Base-by-base conservation (phyloP, 2,888 invertebrate genomes). In the Erebia epiphron region DNA sequence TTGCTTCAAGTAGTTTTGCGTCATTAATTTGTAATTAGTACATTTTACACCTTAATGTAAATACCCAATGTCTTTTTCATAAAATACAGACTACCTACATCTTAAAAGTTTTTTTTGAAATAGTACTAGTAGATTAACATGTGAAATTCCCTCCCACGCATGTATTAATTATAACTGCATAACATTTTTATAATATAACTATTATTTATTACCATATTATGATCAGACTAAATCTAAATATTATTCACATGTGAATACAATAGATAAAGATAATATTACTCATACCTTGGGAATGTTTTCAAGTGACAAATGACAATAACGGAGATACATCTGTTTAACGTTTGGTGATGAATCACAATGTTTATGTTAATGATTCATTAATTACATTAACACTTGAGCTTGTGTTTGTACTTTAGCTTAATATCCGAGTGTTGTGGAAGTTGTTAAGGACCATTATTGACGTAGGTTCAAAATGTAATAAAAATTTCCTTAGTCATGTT, bases 321-420 rank as follows among this genome's bases (percentile, higher is more conserved):
- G 70, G 70, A 75, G 72, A 77, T 76, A 79, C 79, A 80, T 80
- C 77, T 79, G 76, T 79, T 60, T 14, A 61, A 67, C 52, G 78
- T 79, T 80, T 75, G 73, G 70, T 64, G 61, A 69, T 52, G 67
- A 67, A 41, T 67, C 73, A 79, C 78, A 78, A 73, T 78, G 75
- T 79, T 75, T 77, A 75, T 76, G 73, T 72, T 77, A 75, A 75
- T 80, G 80, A 79, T 75, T 79, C 79, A 80, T 68, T 70, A 76
- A 77, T 75, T 75, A 77, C 73, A 75, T 73, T 75, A 73, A 67
- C 74, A 76, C 65, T 73, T 71, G 63, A 61, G 65, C 18, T 50
- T 64, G 54, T 70, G 65, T 75, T 72, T 73, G 65, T 49, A 69
- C 58, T 73, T 76, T 62, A 76, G 72, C 74, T 75, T 77, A 73